These are phyloP conservation scores for Spea hammondii DNA, from an alignment of 2,797 vertebrate species.

Conservation along the genomic window DNA sequence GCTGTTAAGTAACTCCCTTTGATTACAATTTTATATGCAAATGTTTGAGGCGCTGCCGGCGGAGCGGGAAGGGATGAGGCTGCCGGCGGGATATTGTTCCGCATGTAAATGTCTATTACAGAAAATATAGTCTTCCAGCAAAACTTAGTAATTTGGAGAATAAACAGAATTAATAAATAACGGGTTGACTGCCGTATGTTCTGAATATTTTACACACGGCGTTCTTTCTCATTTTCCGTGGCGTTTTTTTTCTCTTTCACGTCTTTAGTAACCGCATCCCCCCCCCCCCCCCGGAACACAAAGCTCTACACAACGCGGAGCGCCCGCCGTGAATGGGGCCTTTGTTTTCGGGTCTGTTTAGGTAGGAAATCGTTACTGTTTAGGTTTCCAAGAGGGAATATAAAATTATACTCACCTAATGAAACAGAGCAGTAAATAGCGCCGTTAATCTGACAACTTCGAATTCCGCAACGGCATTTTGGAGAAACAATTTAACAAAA, in stretches of 20 bases:
- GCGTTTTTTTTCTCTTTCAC: constrained; percentile 43
- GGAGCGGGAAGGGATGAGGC: constrained; percentile 2
- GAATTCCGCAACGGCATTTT: constrained; percentile 71
- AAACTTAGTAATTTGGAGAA: constrained; percentile 53
- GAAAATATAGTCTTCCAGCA: constrained; percentile 45
- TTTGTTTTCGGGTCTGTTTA: constrained; percentile 87
- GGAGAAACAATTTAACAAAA: constrained; percentile 75
- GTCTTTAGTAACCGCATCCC: constrained; percentile 62
- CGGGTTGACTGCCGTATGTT: background rate
- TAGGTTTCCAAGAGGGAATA: constrained; percentile 87
- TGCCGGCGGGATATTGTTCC: background rate
- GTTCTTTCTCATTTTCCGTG: constrained; percentile 51
- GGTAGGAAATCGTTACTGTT: constrained; percentile 87
- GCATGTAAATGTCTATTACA: constrained; percentile 38
- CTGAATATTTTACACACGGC: constrained; percentile 23
- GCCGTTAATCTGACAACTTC: constrained; percentile 75
- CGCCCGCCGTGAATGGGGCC: constrained; percentile 77
- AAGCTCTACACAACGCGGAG: constrained; percentile 67
- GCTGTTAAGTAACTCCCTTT: constrained; percentile 40
- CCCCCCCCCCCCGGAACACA: constrained; percentile 55
- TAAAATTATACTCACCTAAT: constrained; percentile 89
- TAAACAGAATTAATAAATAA: constrained; percentile 43
- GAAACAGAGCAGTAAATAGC: constrained; percentile 77
- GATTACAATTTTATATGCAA: constrained; percentile 51
- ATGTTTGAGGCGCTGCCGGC: background rate